These are phyloP conservation scores for Amyelois transitella DNA, from an alignment of 1,140 invertebrate species.

Conservation along the genomic window DNA sequence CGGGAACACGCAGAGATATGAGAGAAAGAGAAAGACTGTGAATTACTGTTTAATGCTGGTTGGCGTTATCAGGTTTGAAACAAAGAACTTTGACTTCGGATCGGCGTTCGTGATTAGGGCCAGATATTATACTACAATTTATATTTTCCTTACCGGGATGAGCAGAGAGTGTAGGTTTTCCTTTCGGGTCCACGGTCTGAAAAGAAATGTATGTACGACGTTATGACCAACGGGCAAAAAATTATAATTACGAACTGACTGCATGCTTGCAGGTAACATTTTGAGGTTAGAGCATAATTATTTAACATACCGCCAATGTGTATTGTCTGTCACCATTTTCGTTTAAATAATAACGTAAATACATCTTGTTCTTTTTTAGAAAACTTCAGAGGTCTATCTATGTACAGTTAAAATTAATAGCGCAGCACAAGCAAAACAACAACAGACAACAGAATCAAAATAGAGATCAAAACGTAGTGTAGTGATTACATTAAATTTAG, in stretches of 20 bases:
- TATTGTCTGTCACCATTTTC: conserved; percentile 82
- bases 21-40: background rate
- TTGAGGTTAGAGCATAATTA: background rate
- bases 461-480: too few relatives aligned
- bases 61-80: too few relatives aligned
- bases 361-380: conserved; percentile 74
- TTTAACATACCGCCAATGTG: conserved; percentile 78
- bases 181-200: conserved; percentile 83
- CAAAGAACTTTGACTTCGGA: too few relatives aligned
- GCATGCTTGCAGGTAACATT: background rate
- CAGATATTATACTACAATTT: background rate
- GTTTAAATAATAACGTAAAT: conserved; percentile 84
- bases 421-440: background rate
- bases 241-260: background rate
- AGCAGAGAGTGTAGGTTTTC: conserved; percentile 88
- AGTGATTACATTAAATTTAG: too few relatives aligned
- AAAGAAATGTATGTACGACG: conserved; percentile 45
- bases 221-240: too few relatives aligned
- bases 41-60: background rate
- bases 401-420: background rate
- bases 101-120: too few relatives aligned
- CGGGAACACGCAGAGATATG: too few relatives aligned
- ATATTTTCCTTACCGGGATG: conserved; percentile 81
- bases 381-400: background rate
- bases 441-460: too few relatives aligned